phyloP scores from a whole-genome alignment of 2,113 vertebrate genomes.

The Nibea albiflora region DNA sequence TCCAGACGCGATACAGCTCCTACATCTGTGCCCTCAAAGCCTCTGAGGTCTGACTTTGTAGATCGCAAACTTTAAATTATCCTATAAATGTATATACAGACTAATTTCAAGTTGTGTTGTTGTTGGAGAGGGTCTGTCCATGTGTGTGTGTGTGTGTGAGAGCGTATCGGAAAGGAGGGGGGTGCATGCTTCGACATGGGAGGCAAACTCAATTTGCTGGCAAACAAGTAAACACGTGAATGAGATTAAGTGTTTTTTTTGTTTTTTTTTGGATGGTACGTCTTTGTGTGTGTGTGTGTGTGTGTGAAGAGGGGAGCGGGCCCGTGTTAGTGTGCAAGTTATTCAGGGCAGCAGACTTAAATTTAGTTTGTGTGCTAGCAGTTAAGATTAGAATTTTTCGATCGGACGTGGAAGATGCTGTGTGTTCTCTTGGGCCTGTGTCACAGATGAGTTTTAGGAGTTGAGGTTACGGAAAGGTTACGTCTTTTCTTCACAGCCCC shows the following conservation, averaged over 20 bases:
- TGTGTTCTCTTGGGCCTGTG: neutral
- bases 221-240: constrained; percentile 59
- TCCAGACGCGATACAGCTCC: constrained; percentile 64
- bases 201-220: constrained; percentile 54
- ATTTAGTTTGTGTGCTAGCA: constrained; percentile 22
- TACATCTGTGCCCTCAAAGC: constrained; percentile 80
- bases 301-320: neutral
- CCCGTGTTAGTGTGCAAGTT: neutral
- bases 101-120: constrained; percentile 60
- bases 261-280: constrained; percentile 31
- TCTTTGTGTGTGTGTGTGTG: neutral
- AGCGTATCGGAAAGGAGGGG: too few species aligned
- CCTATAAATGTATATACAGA: constrained; percentile 71
- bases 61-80: constrained; percentile 78
- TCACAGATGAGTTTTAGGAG: constrained; percentile 1
- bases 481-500: neutral
- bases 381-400: constrained; percentile 25
- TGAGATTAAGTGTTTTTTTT: constrained; percentile 51
- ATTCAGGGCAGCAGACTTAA: constrained; percentile 18
- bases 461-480: neutral
- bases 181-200: constrained; percentile 12
- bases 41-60: constrained; percentile 78
- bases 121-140: constrained; percentile 25
- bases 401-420: neutral
- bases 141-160: constrained; percentile 18